These are phyloP conservation scores for Eurosta solidaginis DNA, from an alignment of 1,140 invertebrate genomes.

Conservation along the genomic window DNA sequence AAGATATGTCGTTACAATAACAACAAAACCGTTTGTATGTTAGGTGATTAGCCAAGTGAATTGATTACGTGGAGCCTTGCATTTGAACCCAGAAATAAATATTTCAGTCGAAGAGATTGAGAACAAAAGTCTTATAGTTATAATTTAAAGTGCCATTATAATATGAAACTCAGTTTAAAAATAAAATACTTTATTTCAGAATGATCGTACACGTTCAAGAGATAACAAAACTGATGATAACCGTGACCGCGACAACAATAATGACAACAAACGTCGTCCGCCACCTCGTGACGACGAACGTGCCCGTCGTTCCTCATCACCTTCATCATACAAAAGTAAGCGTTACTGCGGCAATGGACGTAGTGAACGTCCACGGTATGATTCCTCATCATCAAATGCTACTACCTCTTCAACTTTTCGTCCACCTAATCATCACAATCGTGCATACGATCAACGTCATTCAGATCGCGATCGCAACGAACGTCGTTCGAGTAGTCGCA, in stretches of 20 bases:
- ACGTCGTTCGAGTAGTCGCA: not conserved
- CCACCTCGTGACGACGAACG: slow-evolving; percentile 29
- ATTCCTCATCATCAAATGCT: not conserved
- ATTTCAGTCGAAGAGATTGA: too few relatives aligned
- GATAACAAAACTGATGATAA: not conserved
- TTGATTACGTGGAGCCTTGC: too few relatives aligned
- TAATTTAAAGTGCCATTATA: too few relatives aligned
- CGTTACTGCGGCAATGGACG: not conserved
- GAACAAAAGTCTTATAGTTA: too few relatives aligned
- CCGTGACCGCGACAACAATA: not conserved
- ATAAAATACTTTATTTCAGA: too few relatives aligned
- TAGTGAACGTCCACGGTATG: not conserved
- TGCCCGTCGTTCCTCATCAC: not conserved
- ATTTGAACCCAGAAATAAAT: too few relatives aligned
- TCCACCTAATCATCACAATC: not conserved
- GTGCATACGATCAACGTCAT: not conserved
- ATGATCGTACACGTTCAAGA: not conserved
- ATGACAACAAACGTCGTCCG: not conserved
- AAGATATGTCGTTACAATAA: too few relatives aligned
- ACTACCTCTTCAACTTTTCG: not conserved
- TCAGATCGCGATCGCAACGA: not conserved
- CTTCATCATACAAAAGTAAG: slow-evolving; percentile 28
- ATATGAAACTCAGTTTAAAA: too few relatives aligned
- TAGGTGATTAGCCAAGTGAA: too few relatives aligned
- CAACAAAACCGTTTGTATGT: too few relatives aligned